Evolutionary conservation across 2,888 invertebrate genomes (phyloP).

Genomic region (Herminia tarsipennalis): DNA sequence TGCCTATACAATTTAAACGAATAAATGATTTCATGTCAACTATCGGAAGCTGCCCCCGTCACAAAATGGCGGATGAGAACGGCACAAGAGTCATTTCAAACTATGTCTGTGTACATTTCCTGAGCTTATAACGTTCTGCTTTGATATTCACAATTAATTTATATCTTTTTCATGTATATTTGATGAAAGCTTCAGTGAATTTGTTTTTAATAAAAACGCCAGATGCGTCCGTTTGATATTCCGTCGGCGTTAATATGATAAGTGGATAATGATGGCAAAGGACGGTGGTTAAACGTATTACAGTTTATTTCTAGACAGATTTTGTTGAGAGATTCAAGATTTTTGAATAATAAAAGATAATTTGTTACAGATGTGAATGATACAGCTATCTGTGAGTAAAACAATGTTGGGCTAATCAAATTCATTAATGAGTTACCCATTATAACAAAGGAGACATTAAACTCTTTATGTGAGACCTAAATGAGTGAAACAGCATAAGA

Average conservation of each 20-base stretch:
- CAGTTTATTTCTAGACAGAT: neutral
- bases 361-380: too few species aligned
- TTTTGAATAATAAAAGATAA: too few species aligned
- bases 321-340: too few species aligned
- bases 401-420: too few species aligned
- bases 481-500: too few species aligned
- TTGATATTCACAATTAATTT: slow-evolving; percentile 54
- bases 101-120: slow-evolving; percentile 9
- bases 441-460: too few species aligned
- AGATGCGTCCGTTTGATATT: slow-evolving; percentile 41
- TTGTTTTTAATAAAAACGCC: slow-evolving; percentile 41
- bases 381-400: too few species aligned
- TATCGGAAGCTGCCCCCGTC: slow-evolving; percentile 6
- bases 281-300: neutral
- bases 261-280: slow-evolving; percentile 14
- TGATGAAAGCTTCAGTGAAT: slow-evolving; percentile 38
- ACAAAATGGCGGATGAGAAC: neutral
- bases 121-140: slow-evolving; percentile 21
- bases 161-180: slow-evolving; percentile 48
- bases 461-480: too few species aligned
- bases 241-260: slow-evolving; percentile 29
- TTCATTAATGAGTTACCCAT: too few species aligned
- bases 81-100: neutral
- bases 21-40: too few species aligned
- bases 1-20: too few species aligned